Conservation (phyloP, 2,113 vertebrate genomes). For the Azemiops feae region DNA sequence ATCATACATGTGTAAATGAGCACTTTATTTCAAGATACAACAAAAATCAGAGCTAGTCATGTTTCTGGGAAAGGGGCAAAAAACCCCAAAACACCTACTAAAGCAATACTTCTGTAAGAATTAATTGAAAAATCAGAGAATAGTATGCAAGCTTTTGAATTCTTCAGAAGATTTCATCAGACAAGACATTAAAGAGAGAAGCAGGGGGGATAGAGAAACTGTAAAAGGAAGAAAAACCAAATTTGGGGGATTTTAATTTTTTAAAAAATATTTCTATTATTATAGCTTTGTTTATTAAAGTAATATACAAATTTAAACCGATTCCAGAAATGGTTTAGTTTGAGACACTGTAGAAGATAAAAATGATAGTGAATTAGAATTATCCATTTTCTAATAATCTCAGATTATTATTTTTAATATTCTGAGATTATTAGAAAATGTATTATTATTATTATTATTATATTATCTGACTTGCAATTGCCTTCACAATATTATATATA, state of each 20-base stretch:
- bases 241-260: not conserved
- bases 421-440: too few species aligned
- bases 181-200: not conserved
- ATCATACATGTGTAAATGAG: not conserved
- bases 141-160: not conserved
- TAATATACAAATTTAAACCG: slow-evolving; percentile 45
- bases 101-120: not conserved
- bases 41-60: not conserved
- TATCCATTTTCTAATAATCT: slow-evolving; percentile 58
- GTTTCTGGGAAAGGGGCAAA: not conserved
- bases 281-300: slow-evolving; percentile 54
- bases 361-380: slow-evolving; percentile 54
- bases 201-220: not conserved
- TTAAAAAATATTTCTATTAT: not conserved
- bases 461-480: not conserved
- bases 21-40: not conserved
- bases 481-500: not conserved
- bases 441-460: too few species aligned
- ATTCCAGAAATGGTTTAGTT: slow-evolving; percentile 42
- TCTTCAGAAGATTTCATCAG: not conserved
- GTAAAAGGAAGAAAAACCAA: slow-evolving; percentile 15
- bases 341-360: slow-evolving; percentile 54
- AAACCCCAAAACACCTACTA: not conserved
- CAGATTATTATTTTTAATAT: not conserved
- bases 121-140: not conserved